These are phyloP conservation scores for Cartodere bifasciata DNA, from an alignment of 2,888 invertebrate genomes.

Conservation along the genomic window DNA sequence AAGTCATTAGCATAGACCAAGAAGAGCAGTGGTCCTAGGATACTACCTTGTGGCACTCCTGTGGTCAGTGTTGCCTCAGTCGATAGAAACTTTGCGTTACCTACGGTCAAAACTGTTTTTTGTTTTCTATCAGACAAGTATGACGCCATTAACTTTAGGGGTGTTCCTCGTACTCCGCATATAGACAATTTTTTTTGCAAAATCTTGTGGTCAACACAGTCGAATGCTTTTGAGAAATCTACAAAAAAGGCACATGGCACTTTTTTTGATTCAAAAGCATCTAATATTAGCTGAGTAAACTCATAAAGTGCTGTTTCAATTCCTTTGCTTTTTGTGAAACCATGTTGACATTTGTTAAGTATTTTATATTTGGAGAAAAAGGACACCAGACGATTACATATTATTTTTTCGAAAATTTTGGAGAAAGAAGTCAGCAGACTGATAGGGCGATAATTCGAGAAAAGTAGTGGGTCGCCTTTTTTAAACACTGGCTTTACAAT, in stretches of 20 bases:
- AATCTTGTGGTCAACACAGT: constrained; percentile 1
- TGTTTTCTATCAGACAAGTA: constrained; percentile 4
- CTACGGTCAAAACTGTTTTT: neutral
- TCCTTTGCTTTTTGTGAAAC: neutral
- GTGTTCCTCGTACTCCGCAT: constrained; percentile 1
- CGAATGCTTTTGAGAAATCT: constrained; percentile 3
- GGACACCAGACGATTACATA: constrained; percentile 1
- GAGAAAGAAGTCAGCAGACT: constrained; percentile 3
- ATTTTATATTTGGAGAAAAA: constrained; percentile 7
- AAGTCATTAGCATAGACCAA: too few relatives aligned
- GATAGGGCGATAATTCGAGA: too few relatives aligned
- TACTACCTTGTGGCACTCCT: constrained; percentile 8
- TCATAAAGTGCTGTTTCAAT: constrained; percentile 6
- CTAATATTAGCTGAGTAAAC: constrained; percentile 2
- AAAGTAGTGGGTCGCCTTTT: neutral
- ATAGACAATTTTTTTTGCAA: neutral
- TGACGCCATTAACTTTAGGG: neutral
- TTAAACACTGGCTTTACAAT: neutral
- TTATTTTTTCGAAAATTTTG: constrained; percentile 10
- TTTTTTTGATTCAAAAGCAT: constrained; percentile 1
- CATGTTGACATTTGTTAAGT: constrained; percentile 5
- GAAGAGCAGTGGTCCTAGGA: constrained; percentile 6
- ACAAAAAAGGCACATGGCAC: constrained; percentile 2
- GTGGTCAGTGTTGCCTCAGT: neutral
- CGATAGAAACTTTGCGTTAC: neutral